Evolutionary conservation across 2,797 vertebrate species (phyloP).

Genomic region (Cottoperca gobio): DNA sequence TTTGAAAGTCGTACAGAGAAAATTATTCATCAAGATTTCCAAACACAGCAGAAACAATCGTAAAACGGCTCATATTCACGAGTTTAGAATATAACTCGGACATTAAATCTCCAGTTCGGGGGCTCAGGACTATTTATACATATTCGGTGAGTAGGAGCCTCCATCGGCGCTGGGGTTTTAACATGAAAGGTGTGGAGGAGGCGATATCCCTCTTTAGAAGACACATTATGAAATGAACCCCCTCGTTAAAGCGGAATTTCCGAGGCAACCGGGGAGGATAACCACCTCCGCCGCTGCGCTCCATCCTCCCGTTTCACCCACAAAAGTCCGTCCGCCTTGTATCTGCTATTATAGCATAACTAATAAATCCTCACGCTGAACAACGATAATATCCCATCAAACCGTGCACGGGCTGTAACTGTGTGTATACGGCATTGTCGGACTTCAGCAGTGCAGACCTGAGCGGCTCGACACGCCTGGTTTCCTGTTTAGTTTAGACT

Average conservation of each 20-base stretch:
- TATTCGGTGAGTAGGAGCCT: conserved; percentile 5
- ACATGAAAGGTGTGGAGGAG: conserved; percentile 26
- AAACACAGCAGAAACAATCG: conserved; percentile 21
- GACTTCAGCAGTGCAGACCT: neutral
- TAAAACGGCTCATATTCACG: conserved; percentile 47
- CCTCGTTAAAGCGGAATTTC: conserved; percentile 48
- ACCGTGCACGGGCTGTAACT: conserved; percentile 3
- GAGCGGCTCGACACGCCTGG: conserved; percentile 13
- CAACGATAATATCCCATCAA: conserved; percentile 29
- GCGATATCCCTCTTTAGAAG: conserved; percentile 26
- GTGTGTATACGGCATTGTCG: conserved; percentile 1
- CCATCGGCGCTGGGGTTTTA: neutral
- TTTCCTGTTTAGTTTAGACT: conserved; percentile 50
- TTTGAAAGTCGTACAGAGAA: conserved; percentile 26
- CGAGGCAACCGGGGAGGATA: conserved; percentile 27
- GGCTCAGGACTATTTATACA: conserved; percentile 16
- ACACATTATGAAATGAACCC: conserved; percentile 54
- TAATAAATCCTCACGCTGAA: conserved; percentile 48
- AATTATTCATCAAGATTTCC: conserved; percentile 28
- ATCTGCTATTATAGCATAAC: conserved; percentile 26
- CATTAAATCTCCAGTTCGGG: conserved; percentile 45
- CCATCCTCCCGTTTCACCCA: conserved; percentile 11
- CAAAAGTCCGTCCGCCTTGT: conserved; percentile 25
- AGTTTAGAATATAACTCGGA: conserved; percentile 27
- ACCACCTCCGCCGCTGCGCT: conserved; percentile 10